phyloP scores from a whole-genome alignment of 2,888 invertebrate species.

The Nemurella pictetii region DNA sequence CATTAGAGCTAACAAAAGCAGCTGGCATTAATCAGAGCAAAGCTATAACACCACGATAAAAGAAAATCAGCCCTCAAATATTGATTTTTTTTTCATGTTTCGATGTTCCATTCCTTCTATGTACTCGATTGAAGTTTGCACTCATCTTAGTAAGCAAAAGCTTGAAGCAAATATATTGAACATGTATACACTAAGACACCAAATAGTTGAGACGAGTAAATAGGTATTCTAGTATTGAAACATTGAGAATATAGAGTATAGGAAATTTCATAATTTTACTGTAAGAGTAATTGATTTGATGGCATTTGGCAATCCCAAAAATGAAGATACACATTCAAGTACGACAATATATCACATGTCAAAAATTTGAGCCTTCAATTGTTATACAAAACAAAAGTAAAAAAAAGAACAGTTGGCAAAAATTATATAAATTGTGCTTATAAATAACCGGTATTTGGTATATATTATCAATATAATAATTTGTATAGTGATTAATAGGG shows the following conservation, averaged over 20 bases:
- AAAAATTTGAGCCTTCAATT: constrained; percentile 42
- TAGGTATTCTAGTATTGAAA: constrained; percentile 35
- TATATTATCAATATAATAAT: not conserved
- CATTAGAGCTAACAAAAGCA: constrained; percentile 32
- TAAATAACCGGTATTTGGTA: constrained; percentile 15
- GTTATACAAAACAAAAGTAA: not conserved
- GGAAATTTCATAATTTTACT: constrained; percentile 36
- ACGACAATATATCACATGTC: constrained; percentile 44
- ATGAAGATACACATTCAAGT: constrained; percentile 34
- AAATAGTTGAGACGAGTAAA: constrained; percentile 34
- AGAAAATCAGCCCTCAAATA: constrained; percentile 26
- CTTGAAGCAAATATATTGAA: constrained; percentile 32
- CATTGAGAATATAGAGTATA: constrained; percentile 36
- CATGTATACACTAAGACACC: constrained; percentile 36
- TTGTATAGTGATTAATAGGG: constrained; percentile 6
- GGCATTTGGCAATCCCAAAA: constrained; percentile 30
- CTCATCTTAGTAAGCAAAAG: constrained; percentile 24
- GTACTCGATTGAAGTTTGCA: constrained; percentile 20
- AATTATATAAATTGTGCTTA: constrained; percentile 9
- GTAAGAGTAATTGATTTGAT: constrained; percentile 34
- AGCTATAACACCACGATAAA: constrained; percentile 26
- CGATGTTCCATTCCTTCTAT: constrained; percentile 30
- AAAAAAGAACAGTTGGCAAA: constrained; percentile 17
- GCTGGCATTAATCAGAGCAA: constrained; percentile 29
- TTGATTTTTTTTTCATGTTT: constrained; percentile 18